phyloP scores from a whole-genome alignment of 1,140 invertebrate species.

The Epicauta chinensis region DNA sequence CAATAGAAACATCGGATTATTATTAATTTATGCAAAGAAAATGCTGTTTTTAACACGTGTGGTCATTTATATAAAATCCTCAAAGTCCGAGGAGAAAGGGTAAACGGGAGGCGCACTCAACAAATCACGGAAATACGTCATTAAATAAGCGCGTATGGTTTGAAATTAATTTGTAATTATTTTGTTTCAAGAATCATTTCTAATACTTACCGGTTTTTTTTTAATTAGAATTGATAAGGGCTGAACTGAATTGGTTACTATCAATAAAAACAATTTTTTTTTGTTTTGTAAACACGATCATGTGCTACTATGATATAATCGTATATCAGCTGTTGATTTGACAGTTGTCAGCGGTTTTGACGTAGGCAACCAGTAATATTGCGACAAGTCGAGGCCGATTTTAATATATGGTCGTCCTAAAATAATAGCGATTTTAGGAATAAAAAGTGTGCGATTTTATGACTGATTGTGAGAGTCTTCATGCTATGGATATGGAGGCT shows the following conservation, averaged over 20 bases:
- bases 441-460: no score
- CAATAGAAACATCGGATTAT: no score
- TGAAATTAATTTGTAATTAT: neutral
- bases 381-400: no score
- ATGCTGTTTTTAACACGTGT: no score
- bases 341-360: neutral
- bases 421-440: no score
- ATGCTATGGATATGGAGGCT: no score
- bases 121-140: conserved; percentile 11
- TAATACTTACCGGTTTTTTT: neutral
- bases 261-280: conserved; percentile 5
- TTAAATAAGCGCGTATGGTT: conserved; percentile 3
- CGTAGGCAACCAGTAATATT: no score
- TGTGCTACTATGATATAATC: conserved; percentile 10
- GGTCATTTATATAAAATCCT: no score
- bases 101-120: conserved; percentile 2
- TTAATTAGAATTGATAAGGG: neutral
- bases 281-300: conserved; percentile 10
- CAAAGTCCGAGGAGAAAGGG: no score
- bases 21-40: no score
- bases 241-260: neutral
- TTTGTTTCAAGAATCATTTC: neutral
- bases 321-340: conserved; percentile 5
- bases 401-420: no score
- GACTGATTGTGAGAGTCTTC: no score